Evolutionary conservation across 2,113 vertebrate species (phyloP).

Genomic region (Pandion haliaetus): DNA sequence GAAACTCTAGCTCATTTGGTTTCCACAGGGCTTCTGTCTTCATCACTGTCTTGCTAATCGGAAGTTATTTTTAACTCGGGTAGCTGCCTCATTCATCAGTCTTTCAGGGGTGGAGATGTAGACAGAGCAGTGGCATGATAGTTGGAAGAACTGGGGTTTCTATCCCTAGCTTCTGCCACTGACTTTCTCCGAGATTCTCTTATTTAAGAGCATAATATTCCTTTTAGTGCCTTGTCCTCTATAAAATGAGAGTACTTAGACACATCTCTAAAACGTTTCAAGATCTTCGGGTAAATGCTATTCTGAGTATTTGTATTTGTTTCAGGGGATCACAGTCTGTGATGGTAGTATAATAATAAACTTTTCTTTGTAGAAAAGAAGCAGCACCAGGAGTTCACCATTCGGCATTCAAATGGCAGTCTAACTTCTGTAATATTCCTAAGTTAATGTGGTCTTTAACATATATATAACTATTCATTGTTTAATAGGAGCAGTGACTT

Average conservation of each 20-base stretch:
- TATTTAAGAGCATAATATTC: neutral
- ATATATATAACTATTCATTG: neutral
- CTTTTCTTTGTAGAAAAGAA: neutral
- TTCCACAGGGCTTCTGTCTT: neutral
- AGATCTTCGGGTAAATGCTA: neutral
- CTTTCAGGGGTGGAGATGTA: neutral
- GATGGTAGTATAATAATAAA: neutral
- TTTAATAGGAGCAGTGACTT: neutral
- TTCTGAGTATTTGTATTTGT: neutral
- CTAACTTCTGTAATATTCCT: neutral
- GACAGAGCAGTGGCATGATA: neutral
- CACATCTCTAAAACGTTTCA: neutral
- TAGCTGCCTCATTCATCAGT: neutral
- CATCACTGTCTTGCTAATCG: neutral
- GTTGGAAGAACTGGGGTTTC: neutral
- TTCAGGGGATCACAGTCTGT: neutral
- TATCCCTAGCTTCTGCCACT: neutral
- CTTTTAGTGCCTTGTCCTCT: neutral
- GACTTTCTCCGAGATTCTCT: neutral
- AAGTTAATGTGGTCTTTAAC: neutral
- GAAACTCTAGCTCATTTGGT: neutral
- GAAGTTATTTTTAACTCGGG: neutral
- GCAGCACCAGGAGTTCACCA: neutral
- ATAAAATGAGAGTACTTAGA: neutral
- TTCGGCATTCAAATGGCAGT: neutral